phyloP scores from a whole-genome alignment of 2,113 vertebrate species.

The Anser cygnoides region DNA sequence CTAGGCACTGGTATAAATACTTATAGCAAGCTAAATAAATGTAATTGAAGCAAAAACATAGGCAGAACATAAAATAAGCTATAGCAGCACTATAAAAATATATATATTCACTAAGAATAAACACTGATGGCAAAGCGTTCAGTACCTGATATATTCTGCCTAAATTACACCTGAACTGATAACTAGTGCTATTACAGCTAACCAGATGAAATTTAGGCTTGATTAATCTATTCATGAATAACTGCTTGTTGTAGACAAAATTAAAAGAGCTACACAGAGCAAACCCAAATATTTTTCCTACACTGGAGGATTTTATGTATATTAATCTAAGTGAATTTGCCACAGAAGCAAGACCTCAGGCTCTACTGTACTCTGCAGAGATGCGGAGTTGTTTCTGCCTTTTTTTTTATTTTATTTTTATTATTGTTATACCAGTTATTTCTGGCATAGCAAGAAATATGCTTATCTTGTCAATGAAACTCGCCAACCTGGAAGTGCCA shows the following conservation, averaged over 20 bases:
- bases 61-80: neutral
- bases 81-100: neutral
- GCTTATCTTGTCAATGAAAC: neutral
- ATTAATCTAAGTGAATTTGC: neutral
- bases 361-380: neutral
- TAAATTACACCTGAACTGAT: neutral
- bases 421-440: neutral
- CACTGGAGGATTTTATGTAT: neutral
- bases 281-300: neutral
- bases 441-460: neutral
- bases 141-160: neutral
- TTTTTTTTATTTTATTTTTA: too few species aligned
- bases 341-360: neutral
- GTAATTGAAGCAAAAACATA: neutral
- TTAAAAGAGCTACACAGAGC: rapidly evolving
- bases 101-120: neutral
- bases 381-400: neutral
- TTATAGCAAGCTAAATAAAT: neutral
- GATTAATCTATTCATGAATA: neutral
- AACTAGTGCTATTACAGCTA: neutral
- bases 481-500: neutral
- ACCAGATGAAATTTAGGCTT: neutral
- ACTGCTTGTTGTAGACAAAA: neutral
- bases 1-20: neutral
- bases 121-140: neutral